phyloP scores from a whole-genome alignment of 1,140 invertebrate species.

The Popillia japonica region DNA sequence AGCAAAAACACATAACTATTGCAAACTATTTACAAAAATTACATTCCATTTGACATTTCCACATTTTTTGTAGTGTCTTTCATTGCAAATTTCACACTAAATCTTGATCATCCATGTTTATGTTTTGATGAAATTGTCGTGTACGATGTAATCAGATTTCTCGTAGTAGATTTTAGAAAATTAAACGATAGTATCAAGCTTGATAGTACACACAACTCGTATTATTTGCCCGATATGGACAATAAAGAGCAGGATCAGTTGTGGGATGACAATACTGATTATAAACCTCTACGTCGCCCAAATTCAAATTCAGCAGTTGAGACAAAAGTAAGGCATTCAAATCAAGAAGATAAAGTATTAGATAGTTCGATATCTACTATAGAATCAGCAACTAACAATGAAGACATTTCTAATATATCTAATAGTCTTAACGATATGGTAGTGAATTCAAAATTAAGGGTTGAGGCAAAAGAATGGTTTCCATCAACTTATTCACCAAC shows the following conservation, averaged over 20 bases:
- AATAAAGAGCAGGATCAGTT: neutral
- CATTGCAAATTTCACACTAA: neutral
- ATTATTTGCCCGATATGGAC: neutral
- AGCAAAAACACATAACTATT: no score
- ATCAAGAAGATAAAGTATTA: neutral
- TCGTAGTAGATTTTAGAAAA: conserved; percentile 11
- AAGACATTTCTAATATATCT: neutral
- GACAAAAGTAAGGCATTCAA: neutral
- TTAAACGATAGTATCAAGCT: conserved; percentile 5
- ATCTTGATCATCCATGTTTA: conserved; percentile 39
- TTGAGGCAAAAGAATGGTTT: conserved; percentile 44
- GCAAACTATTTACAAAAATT: no score
- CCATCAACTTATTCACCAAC: conserved; percentile 30
- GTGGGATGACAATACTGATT: conserved; percentile 15
- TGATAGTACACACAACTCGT: neutral
- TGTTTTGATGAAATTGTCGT: conserved; percentile 38
- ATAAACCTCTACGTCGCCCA: conserved; percentile 28
- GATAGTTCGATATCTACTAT: neutral
- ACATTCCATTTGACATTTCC: no score
- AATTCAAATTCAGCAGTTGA: conserved; percentile 8
- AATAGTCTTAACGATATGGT: conserved; percentile 3
- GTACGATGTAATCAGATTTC: conserved; percentile 28
- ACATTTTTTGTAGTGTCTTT: neutral
- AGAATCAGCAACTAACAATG: neutral
- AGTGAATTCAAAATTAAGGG: conserved; percentile 12